Percentiles rank a stretch among this genome's conserved stretches.
phyloP scores from a whole-genome alignment of 1,140 invertebrate species.

The Ruditapes philippinarum region DNA sequence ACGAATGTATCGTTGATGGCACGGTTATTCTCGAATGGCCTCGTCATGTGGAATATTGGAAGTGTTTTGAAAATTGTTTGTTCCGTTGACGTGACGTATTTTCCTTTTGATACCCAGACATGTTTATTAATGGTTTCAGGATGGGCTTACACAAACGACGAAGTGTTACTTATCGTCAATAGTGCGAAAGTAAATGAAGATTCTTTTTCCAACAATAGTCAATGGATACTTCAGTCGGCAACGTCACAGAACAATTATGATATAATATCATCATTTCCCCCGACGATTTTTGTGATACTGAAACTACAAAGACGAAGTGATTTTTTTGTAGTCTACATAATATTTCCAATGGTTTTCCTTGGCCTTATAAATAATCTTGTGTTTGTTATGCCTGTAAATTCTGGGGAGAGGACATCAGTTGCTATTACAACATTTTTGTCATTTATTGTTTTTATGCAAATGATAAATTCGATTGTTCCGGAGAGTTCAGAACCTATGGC shows the following conservation, averaged over 20 bases:
- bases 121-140: background rate
- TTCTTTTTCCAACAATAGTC: too few relatives aligned
- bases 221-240: conserved; percentile 23
- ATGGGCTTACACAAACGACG: conserved; percentile 13
- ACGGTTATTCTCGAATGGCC: background rate
- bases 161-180: too few relatives aligned
- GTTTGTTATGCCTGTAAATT: conserved; percentile 89
- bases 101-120: conserved; percentile 55
- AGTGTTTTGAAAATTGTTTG: conserved; percentile 20
- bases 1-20: conserved; percentile 4
- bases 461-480: conserved; percentile 88
- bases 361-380: conserved; percentile 88
- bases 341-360: conserved; percentile 89
- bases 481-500: conserved; percentile 88
- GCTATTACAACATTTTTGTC: conserved; percentile 88
- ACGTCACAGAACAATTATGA: background rate
- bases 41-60: background rate
- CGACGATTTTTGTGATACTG: background rate
- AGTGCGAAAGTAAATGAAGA: too few relatives aligned
- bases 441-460: conserved; percentile 89
- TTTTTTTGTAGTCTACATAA: conserved; percentile 88
- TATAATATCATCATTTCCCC: background rate
- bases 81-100: conserved; percentile 59
- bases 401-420: conserved; percentile 88
- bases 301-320: conserved; percentile 22